A percentile compares a stretch with the other conserved stretches of the same genome.
Conservation (phyloP, 2,113 vertebrate genomes). For the Dascyllus trimaculatus region DNA sequence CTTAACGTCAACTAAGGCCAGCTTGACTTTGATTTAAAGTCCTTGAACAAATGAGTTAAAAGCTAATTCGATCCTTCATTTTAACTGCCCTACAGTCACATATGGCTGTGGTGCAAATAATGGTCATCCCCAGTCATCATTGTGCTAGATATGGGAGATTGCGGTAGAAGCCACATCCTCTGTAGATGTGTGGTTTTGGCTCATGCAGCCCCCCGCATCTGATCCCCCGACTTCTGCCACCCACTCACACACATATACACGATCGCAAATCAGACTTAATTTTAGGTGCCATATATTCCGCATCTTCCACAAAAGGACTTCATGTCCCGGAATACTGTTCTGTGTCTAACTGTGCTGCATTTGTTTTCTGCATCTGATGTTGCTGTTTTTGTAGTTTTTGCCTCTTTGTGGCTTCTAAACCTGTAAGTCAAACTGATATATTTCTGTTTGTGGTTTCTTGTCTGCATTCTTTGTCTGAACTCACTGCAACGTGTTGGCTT, state of each 20-base stretch:
- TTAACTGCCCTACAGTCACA: conserved; percentile 14
- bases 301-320: conserved; percentile 31
- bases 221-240: conserved; percentile 10
- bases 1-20: neutral
- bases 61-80: neutral
- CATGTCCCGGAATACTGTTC: conserved; percentile 1
- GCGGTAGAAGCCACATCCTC: conserved; percentile 45
- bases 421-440: conserved; percentile 16
- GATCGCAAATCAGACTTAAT: conserved; percentile 59
- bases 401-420: conserved; percentile 10
- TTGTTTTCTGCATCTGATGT: conserved; percentile 27
- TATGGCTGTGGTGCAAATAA: conserved; percentile 36
- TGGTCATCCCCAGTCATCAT: conserved; percentile 15
- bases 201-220: conserved; percentile 14
- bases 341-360: conserved; percentile 17
- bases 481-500: conserved; percentile 17
- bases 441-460: conserved; percentile 28
- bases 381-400: neutral
- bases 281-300: conserved; percentile 45
- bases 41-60: conserved; percentile 1
- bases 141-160: neutral
- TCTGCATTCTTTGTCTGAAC: conserved; percentile 27
- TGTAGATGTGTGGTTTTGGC: conserved; percentile 25
- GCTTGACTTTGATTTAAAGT: conserved; percentile 24
- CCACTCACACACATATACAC: conserved; percentile 15